Percentiles rank a stretch among this genome's conserved stretches.
phyloP scores from a whole-genome alignment of 2,113 vertebrate genomes.

The Albula goreensis region DNA sequence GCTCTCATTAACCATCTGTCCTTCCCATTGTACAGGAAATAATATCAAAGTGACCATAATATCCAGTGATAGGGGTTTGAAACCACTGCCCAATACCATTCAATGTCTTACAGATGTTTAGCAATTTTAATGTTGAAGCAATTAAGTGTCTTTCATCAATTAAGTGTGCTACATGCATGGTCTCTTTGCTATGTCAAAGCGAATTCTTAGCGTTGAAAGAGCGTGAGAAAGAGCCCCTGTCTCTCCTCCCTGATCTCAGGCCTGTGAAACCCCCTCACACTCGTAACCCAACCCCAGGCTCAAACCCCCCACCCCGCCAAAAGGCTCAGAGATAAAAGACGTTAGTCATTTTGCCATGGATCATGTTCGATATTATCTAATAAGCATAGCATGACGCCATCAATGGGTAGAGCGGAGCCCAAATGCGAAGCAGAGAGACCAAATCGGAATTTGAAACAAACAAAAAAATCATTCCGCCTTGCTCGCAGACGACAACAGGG shows the following conservation, averaged over 20 bases:
- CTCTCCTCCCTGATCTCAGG: slow-evolving; percentile 4
- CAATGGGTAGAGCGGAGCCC: not conserved
- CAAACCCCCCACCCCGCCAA: not conserved
- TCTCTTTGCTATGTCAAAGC: not conserved
- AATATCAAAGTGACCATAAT: too few species aligned
- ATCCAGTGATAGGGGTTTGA: too few species aligned
- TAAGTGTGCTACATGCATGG: not conserved
- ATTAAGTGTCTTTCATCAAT: not conserved
- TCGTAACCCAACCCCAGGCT: slow-evolving; percentile 34
- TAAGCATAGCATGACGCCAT: slow-evolving; percentile 27
- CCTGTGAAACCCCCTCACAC: not conserved
- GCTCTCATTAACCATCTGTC: too few species aligned
- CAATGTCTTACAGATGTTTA: not conserved
- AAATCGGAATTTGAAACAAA: slow-evolving; percentile 13
- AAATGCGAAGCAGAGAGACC: slow-evolving; percentile 9
- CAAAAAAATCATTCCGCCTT: slow-evolving; percentile 20
- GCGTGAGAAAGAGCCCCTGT: slow-evolving; percentile 5
- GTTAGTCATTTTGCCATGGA: slow-evolving; percentile 28
- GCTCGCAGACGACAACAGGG: not conserved
- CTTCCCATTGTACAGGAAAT: too few species aligned
- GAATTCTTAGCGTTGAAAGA: not conserved
- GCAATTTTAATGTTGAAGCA: not conserved
- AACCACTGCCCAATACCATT: too few species aligned
- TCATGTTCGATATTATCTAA: slow-evolving; percentile 41
- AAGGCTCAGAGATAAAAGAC: slow-evolving; percentile 32